Evolutionary conservation across 2,113 vertebrate genomes (phyloP).

Genomic region (Anolis carolinensis): DNA sequence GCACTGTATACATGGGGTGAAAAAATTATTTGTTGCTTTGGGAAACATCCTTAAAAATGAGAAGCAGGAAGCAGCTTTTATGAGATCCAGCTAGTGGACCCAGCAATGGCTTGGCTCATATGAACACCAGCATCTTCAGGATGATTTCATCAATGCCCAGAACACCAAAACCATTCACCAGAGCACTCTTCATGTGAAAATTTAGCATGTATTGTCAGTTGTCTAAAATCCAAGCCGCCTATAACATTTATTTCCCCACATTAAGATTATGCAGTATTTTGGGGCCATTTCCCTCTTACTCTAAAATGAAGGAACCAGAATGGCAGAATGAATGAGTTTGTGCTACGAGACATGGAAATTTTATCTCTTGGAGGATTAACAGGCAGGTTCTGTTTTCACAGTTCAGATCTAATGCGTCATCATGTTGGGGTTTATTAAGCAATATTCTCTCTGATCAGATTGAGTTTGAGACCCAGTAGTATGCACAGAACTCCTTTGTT

Average conservation of each 20-base stretch:
- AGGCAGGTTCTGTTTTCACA: slow-evolving; percentile 28
- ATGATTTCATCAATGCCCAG: neutral
- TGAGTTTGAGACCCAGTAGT: neutral
- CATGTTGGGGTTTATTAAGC: neutral
- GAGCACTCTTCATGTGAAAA: neutral
- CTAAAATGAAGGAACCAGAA: neutral
- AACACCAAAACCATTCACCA: neutral
- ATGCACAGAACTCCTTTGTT: neutral
- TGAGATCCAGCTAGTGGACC: neutral
- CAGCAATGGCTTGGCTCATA: neutral
- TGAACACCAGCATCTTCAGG: neutral
- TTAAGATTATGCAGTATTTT: neutral
- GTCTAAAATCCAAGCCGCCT: neutral
- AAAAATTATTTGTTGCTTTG: neutral
- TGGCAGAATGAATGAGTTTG: neutral
- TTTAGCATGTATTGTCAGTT: neutral
- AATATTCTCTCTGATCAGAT: neutral
- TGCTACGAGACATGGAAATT: neutral
- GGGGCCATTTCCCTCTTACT: too few species aligned
- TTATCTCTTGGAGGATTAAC: slow-evolving; percentile 30
- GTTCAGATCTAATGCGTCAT: slow-evolving; percentile 3
- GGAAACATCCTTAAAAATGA: neutral
- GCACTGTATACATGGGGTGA: too few species aligned
- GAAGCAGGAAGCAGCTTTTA: neutral
- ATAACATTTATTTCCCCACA: neutral